A percentile compares a stretch with the other conserved stretches of the same genome.
Evolutionary conservation across 2,113 vertebrate genomes (phyloP).

Genomic region (Ceratotherium simum): DNA sequence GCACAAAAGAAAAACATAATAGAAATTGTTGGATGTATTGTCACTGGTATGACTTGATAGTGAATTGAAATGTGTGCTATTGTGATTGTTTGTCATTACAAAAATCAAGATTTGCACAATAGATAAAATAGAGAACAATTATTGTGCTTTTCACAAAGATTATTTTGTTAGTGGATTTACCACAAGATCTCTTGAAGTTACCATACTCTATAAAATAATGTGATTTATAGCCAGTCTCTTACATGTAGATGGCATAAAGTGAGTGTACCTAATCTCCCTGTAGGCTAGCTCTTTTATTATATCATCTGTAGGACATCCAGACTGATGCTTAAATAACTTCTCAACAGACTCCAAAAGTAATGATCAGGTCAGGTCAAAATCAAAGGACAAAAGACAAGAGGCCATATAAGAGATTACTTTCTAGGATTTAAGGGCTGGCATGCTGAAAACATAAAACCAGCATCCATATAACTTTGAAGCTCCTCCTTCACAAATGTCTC

Average conservation of each 20-base stretch:
- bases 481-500: background rate
- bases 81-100: background rate
- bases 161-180: background rate
- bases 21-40: background rate
- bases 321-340: background rate
- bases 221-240: background rate
- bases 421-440: background rate
- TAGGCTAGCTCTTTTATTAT: background rate
- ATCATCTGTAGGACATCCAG: background rate
- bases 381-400: background rate
- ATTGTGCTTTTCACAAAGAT: background rate
- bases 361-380: background rate
- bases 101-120: background rate
- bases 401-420: background rate
- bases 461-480: background rate
- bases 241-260: background rate
- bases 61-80: background rate
- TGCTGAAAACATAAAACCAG: background rate
- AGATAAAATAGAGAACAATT: background rate
- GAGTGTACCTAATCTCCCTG: background rate
- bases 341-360: background rate
- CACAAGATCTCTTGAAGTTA: background rate
- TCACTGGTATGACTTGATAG: background rate
- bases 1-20: background rate
- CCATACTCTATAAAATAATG: background rate